phyloP scores from a whole-genome alignment of 2,888 invertebrate genomes.

The Drosophila maculinotata region DNA sequence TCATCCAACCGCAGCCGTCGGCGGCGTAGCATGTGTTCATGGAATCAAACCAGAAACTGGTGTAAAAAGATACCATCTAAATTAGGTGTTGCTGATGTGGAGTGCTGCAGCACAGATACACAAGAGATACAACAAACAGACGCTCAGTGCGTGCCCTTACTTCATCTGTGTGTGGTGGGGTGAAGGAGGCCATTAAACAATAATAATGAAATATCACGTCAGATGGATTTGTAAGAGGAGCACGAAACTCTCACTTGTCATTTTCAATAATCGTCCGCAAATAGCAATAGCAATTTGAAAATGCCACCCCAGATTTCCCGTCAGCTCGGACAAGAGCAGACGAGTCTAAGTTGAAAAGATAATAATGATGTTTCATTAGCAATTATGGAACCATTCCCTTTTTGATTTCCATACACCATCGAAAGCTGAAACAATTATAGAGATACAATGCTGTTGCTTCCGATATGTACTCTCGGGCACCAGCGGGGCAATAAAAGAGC shows the following conservation, averaged over 20 bases:
- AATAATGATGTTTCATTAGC: conserved; percentile 30
- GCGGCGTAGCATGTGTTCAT: conserved; percentile 16
- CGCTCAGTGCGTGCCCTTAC: background rate
- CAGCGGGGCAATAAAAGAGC: conserved; percentile 47
- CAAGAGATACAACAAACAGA: background rate
- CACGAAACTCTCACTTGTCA: conserved; percentile 51
- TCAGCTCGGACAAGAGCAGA: background rate
- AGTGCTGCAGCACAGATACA: conserved; percentile 10
- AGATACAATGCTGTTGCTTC: background rate
- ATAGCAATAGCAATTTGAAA: conserved; percentile 33
- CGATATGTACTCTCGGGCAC: conserved; percentile 14
- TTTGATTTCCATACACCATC: background rate
- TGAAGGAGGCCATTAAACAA: conserved; percentile 39
- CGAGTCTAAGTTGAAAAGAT: conserved; percentile 14
- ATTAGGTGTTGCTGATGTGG: conserved; percentile 28
- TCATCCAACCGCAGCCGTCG: conserved; percentile 36
- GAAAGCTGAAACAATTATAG: conserved; percentile 2
- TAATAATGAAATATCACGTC: conserved; percentile 25
- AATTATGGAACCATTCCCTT: conserved; percentile 6
- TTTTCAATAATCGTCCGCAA: conserved; percentile 54
- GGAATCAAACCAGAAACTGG: conserved; percentile 29
- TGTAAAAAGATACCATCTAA: conserved; percentile 50
- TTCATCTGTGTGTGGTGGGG: conserved; percentile 5
- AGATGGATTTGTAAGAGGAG: conserved; percentile 8
- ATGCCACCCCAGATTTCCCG: conserved; percentile 14